Evolutionary conservation across 2,113 vertebrate genomes (phyloP), one percentile per base, ranked within the genome.

Genomic region (Misgurnus anguillicaudatus): DNA sequence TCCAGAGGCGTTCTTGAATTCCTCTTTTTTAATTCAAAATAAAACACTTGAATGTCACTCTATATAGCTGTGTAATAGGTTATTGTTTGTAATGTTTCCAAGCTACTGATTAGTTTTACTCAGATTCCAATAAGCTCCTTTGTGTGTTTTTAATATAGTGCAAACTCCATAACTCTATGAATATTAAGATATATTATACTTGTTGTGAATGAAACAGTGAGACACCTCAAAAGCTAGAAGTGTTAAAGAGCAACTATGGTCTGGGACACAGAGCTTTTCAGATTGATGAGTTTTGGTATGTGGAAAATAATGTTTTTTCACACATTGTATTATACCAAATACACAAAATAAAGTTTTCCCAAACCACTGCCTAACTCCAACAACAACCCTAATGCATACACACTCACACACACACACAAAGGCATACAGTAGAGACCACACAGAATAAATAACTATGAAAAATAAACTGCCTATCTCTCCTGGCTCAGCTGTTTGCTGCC

Each of bases 401-500:
- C 39, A 81, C 61, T 21, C 65, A 67, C 60, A 66, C 39, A 81
- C 61, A n/a, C 65, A 67, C 60, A 70, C 76, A 79, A 57, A 61
- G 63, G 38, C 53, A 74, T 13, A n/a, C n/a, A n/a, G n/a, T n/a
- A 63, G 62, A 41, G 64, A 66, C n/a, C 55, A 67, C 31, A 63
- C 38, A 1, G 58, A 80, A 82, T 82, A 67, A 76, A 78, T 82
- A 81, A 73, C 47, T 19, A n/a, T 63, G 62, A 83, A 73, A 77
- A 82, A 79, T 79, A 67, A 83, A 79, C 71, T 48, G 80, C 75
- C 74, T 68, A 81, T 84, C 79, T 82, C 74, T 76, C 74, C 74
- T 64, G 61, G 74, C 60, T 64, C 61, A 64, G 74, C 74, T 76
- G 74, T 76, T 42, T 53, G 67, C 77, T 80, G 77, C 66, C 75